A percentile compares a stretch with the other conserved stretches of the same genome.
Evolutionary conservation across 2,888 invertebrate species (phyloP).

Genomic region (Ormia ochracea): DNA sequence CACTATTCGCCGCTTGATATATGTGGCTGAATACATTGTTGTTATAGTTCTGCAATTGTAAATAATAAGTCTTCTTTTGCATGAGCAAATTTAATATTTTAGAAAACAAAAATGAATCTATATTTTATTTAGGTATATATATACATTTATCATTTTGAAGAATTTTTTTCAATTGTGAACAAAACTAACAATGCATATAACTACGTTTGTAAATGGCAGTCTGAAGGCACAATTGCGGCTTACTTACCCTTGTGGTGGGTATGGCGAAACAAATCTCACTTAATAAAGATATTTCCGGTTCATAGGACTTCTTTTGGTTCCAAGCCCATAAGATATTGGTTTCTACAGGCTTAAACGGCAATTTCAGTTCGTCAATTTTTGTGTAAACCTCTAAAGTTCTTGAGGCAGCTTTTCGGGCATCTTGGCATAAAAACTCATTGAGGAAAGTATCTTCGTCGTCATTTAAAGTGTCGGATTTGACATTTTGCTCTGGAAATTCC

Average conservation of each 20-base stretch:
- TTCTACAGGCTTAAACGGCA: constrained; percentile 27
- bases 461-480: not conserved
- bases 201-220: too few species aligned
- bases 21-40: too few species aligned
- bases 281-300: constrained; percentile 21
- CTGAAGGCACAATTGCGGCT: too few species aligned
- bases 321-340: constrained; percentile 30
- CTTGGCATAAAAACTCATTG: constrained; percentile 27
- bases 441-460: constrained; percentile 36
- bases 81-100: too few species aligned
- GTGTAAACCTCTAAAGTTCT: not conserved
- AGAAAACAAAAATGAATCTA: too few species aligned
- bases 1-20: too few species aligned
- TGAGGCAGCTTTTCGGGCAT: not conserved
- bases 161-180: too few species aligned
- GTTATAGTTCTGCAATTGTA: too few species aligned
- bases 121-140: too few species aligned
- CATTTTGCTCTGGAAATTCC: not conserved
- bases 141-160: too few species aligned
- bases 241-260: constrained; percentile 37
- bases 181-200: too few species aligned
- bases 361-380: constrained; percentile 13
- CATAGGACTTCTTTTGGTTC: not conserved
- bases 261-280: constrained; percentile 37
- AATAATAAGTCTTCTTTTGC: too few species aligned